phyloP scores from a whole-genome alignment of 2,888 invertebrate genomes.

The Melolontha melolontha region DNA sequence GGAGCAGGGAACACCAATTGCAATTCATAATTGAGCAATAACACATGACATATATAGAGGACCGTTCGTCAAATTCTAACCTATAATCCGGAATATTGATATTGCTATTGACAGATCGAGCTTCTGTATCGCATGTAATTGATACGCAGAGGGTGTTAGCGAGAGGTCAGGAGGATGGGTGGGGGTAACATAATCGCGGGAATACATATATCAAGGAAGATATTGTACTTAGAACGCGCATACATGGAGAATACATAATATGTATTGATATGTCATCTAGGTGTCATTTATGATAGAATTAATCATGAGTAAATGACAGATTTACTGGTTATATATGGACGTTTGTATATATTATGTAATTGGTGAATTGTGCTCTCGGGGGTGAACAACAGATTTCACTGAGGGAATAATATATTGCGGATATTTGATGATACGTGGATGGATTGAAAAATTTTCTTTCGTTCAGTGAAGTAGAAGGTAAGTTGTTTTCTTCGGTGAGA shows the following conservation, averaged over 20 bases:
- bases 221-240: conserved; percentile 34
- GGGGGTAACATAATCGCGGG: background rate
- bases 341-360: no score
- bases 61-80: conserved; percentile 41
- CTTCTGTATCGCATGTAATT: conserved; percentile 28
- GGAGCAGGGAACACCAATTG: conserved; percentile 17
- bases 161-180: background rate
- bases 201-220: conserved; percentile 39
- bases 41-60: conserved; percentile 35
- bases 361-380: no score
- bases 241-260: conserved; percentile 4
- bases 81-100: conserved; percentile 58
- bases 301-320: conserved; percentile 36
- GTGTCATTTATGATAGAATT: conserved; percentile 35
- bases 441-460: no score
- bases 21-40: conserved; percentile 41
- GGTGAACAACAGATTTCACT: no score
- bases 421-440: no score
- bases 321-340: conserved; percentile 26
- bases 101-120: conserved; percentile 60
- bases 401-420: no score
- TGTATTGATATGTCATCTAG: conserved; percentile 34
- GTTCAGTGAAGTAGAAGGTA: no score
- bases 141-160: conserved; percentile 21
- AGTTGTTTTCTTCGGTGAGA: no score